Conservation (phyloP, 2,797 vertebrate species). For the Chelmon rostratus region DNA sequence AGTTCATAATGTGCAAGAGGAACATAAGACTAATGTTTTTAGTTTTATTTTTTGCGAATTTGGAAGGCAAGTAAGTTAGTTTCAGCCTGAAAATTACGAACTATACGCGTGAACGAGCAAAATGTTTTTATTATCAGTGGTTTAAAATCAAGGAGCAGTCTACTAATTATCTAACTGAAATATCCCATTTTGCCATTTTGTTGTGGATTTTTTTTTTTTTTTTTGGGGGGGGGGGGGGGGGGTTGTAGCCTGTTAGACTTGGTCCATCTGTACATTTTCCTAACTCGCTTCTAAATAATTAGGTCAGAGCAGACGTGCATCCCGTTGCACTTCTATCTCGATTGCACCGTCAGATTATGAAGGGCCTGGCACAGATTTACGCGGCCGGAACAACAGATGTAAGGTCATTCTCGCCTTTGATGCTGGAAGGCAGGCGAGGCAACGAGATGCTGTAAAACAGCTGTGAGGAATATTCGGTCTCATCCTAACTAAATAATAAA, state of each 20-base stretch:
- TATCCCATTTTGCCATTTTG: constrained; percentile 30
- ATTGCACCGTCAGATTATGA: constrained; percentile 72
- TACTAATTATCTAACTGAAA: constrained; percentile 18
- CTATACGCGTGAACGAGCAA: background rate
- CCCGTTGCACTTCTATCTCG: constrained; percentile 67
- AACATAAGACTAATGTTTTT: background rate
- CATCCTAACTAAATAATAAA: background rate
- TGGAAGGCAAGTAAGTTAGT: background rate
- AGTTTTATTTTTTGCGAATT: background rate
- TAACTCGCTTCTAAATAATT: constrained; percentile 73
- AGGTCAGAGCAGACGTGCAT: constrained; percentile 78
- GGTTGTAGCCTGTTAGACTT: constrained; percentile 27
- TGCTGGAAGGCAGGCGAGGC: constrained; percentile 36
- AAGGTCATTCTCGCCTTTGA: constrained; percentile 64
- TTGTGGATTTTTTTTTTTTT: constrained; percentile 36
- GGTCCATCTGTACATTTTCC: constrained; percentile 68
- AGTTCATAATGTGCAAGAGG: too few species aligned
- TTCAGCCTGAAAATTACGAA: background rate
- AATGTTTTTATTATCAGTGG: background rate
- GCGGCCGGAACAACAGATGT: constrained; percentile 65
- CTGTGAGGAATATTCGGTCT: background rate
- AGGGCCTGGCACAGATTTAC: constrained; percentile 61
- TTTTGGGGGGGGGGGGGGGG: too few species aligned
- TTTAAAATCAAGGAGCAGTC: constrained; percentile 12
- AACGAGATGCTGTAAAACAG: background rate